Percentiles rank a stretch among this genome's conserved stretches.
These are phyloP conservation scores for Cephus pygmeus DNA, from an alignment of 2,888 invertebrate species.

Conservation along the genomic window DNA sequence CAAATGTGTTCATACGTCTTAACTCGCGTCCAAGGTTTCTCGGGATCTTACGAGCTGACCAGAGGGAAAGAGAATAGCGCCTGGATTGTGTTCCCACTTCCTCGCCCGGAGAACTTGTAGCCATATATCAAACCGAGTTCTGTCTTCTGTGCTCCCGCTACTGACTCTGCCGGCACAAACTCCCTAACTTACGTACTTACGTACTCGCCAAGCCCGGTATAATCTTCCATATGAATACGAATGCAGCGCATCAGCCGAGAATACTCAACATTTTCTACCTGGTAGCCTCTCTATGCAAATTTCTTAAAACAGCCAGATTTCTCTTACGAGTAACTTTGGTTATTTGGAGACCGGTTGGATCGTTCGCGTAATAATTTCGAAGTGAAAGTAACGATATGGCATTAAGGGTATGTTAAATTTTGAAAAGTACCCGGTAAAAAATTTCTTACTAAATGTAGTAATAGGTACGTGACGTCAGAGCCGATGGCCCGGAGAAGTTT, in stretches of 20 bases:
- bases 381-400: background rate
- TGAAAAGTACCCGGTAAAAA: background rate
- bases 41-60: constrained; percentile 21
- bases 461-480: background rate
- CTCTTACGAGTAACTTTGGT: background rate
- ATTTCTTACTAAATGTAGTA: background rate
- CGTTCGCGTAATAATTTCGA: background rate
- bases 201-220: constrained; percentile 33
- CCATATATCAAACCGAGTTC: constrained; percentile 53
- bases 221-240: constrained; percentile 42
- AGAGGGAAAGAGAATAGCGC: constrained; percentile 39
- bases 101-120: constrained; percentile 45
- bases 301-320: background rate
- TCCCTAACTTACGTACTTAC: constrained; percentile 46
- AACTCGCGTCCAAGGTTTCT: constrained; percentile 32
- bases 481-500: background rate
- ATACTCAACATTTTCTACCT: background rate
- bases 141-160: constrained; percentile 35
- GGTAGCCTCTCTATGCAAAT: background rate
- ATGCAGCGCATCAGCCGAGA: constrained; percentile 25
- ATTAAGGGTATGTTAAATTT: background rate
- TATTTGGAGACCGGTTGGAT: background rate
- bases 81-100: constrained; percentile 50
- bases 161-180: constrained; percentile 29
- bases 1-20: constrained; percentile 45